A percentile compares a stretch with the other conserved stretches of the same genome.
Evolutionary conservation across 2,888 invertebrate species (phyloP).

Genomic region (Candidula unifasciata): DNA sequence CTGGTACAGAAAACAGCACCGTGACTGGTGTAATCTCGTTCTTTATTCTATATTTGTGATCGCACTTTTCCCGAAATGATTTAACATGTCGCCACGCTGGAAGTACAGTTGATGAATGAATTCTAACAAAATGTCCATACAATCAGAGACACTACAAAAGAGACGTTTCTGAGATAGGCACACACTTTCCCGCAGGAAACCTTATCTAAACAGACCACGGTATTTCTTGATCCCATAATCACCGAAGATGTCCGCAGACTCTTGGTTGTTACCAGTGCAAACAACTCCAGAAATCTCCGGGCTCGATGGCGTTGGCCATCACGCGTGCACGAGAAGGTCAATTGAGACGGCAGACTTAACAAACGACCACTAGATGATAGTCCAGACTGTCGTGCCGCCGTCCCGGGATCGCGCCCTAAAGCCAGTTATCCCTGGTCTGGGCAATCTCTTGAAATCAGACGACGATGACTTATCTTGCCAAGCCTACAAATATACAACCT

Average conservation of each 20-base stretch:
- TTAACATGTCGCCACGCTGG: too few species aligned
- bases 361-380: background rate
- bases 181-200: background rate
- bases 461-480: conserved; percentile 42
- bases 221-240: background rate
- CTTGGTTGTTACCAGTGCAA: background rate
- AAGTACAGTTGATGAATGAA: too few species aligned
- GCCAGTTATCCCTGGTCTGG: conserved; percentile 25
- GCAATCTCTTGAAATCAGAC: conserved; percentile 27
- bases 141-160: background rate
- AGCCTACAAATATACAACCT: conserved; percentile 46
- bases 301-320: background rate
- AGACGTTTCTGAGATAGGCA: background rate
- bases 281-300: too few species aligned
- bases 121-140: too few species aligned
- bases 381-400: too few species aligned
- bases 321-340: background rate
- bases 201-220: background rate
- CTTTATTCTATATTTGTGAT: too few species aligned
- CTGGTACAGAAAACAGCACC: too few species aligned
- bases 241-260: too few species aligned
- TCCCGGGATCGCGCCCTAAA: background rate
- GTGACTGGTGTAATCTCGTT: background rate
- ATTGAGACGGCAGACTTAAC: background rate
- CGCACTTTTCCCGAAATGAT: too few species aligned